Base-by-base conservation (phyloP, 2,888 invertebrate species). In the Ptychoptera contaminata region DNA sequence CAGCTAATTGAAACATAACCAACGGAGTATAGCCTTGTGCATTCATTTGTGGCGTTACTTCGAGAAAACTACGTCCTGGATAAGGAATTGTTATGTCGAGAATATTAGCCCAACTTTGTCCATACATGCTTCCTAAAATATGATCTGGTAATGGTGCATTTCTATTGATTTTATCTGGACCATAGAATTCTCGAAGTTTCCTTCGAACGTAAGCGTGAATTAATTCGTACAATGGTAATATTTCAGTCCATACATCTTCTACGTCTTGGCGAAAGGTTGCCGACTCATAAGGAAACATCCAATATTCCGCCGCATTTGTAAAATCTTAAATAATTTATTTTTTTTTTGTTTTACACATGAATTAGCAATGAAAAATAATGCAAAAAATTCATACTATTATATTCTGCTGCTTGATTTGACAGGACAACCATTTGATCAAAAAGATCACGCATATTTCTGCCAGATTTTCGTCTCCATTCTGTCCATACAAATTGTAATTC, bases 61-160 rank as follows among this genome's bases (percentile, higher is more conserved):
- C 91, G 6, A 90, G 71, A 50, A 82, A 74, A 45, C 74, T 77
- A 57, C 85, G 82, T 14, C 87, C 85, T 2, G 88, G 88, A 63
- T 85, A 92, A 0, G 93, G 90, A 50, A 84, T 74, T 0, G 87
- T 79, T 37, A 82, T 67, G 48, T 87, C 86, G 47, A 84, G 71
- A 15, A 87, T 80, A 49, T 86, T 85, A 0, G 75, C 71, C 90
- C 90, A 91, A 38, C 81, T 79, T 63, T 91, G 90, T 0, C 76
- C 86, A 81, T 87, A 91, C 82, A 91, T 86, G 58, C 90, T 90
- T 1, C 92, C 90, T 6, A 90, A 70, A 45, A 90, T 73, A 55
- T 90, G 88, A 0, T 86, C 84, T 0, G 90, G 88, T 37, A 90
- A 70, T 0, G 88, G 87, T 0, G 87, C 86, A 36, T 83, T 79